phyloP scores from a whole-genome alignment of 2,797 vertebrate species.

The Lacerta bilineata region DNA sequence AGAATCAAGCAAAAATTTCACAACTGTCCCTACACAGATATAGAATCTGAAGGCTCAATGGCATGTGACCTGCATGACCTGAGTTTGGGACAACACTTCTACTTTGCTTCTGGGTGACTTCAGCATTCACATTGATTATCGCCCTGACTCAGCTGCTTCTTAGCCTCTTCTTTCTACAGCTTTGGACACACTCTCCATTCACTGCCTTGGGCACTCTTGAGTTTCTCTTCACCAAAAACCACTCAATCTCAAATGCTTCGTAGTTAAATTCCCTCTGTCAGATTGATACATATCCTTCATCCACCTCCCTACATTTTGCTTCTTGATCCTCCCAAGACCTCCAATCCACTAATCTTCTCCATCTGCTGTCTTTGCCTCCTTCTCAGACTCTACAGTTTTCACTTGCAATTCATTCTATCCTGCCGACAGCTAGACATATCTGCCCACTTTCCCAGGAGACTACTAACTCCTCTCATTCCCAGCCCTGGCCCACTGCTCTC shows the following conservation, averaged over 20 bases:
- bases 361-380: not conserved
- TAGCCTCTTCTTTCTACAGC: too few species aligned
- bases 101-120: too few species aligned
- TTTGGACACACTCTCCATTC: too few species aligned
- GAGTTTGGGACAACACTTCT: too few species aligned
- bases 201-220: too few species aligned
- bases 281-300: not conserved
- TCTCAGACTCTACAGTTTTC: not conserved
- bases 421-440: not conserved
- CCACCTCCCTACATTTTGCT: too few species aligned
- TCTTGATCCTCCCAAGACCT: not conserved
- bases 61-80: too few species aligned
- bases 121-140: too few species aligned
- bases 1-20: not conserved
- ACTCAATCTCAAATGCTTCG: too few species aligned
- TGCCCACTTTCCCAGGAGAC: not conserved
- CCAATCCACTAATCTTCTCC: not conserved
- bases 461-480: not conserved
- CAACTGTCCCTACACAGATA: not conserved
- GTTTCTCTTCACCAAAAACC: too few species aligned
- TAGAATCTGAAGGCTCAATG: not conserved
- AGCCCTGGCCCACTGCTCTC: not conserved
- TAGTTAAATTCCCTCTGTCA: too few species aligned
- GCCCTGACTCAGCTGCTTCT: too few species aligned
- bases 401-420: not conserved